Percentiles rank a stretch among this genome's conserved stretches.
These are phyloP conservation scores for Calliphora vicina DNA, from an alignment of 1,140 invertebrate genomes.

Conservation along the genomic window DNA sequence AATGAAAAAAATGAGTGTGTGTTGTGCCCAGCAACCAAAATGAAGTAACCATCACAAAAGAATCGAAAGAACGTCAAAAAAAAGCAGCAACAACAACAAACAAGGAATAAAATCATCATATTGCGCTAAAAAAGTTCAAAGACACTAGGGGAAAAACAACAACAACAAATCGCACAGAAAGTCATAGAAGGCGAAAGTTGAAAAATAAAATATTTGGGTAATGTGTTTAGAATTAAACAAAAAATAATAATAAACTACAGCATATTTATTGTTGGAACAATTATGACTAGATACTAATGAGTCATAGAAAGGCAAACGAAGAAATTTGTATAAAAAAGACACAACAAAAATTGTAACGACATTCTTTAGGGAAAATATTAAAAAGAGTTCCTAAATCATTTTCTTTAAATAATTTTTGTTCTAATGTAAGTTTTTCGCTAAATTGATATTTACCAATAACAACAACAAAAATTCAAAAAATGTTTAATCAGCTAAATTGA, in stretches of 20 bases:
- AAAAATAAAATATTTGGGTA: not conserved
- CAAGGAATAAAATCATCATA: not conserved
- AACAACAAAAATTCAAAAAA: no score
- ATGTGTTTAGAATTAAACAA: no score
- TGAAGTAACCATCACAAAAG: not conserved
- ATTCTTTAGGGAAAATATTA: not conserved
- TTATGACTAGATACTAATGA: not conserved
- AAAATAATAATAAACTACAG: no score
- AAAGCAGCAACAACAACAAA: not conserved
- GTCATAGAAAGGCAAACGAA: not conserved
- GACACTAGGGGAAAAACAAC: not conserved
- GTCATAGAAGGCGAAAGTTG: not conserved
- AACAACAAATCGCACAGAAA: not conserved
- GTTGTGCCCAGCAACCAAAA: not conserved
- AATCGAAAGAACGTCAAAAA: not conserved
- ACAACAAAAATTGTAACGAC: not conserved
- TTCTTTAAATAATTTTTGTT: no score
- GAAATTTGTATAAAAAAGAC: no score
- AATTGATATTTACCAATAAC: no score
- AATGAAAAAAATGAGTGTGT: not conserved
- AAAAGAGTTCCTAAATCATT: no score
- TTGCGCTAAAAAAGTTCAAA: conserved; percentile 12
- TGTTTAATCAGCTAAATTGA: no score
- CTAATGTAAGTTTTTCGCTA: no score
- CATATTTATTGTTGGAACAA: not conserved